phyloP scores from a whole-genome alignment of 2,888 invertebrate species.

The Melangyna quadrimaculata region DNA sequence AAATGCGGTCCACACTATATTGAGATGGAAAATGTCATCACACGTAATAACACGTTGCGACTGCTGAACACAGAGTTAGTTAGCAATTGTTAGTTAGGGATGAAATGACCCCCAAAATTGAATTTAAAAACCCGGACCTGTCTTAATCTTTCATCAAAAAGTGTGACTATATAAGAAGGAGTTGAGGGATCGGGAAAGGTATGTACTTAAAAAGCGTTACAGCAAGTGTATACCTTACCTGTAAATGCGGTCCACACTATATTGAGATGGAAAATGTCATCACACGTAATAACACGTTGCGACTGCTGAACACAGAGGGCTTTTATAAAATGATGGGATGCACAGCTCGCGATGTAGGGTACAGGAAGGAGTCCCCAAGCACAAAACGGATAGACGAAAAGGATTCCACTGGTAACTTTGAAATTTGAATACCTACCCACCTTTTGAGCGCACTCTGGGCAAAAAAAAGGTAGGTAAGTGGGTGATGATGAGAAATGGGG shows the following conservation, averaged over 20 bases:
- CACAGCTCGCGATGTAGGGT: not conserved
- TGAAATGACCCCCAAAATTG: not conserved
- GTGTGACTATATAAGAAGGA: not conserved
- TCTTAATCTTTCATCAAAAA: not conserved
- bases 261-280: conserved; percentile 59
- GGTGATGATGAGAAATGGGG: not conserved
- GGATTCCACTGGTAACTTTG: conserved; percentile 39
- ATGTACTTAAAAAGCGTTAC: conserved; percentile 16
- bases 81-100: not conserved
- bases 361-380: not conserved
- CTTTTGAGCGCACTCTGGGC: conserved; percentile 28
- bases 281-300: conserved; percentile 67
- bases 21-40: conserved; percentile 62
- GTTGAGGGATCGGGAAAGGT: conserved; percentile 1
- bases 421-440: conserved; percentile 47
- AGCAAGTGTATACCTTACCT: conserved; percentile 15
- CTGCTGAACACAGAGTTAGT: not conserved
- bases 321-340: not conserved
- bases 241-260: conserved; percentile 42
- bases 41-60: conserved; percentile 66
- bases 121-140: not conserved
- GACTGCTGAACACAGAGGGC: not conserved
- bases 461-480: not conserved
- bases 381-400: conserved; percentile 11
- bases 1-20: conserved; percentile 45